Base-by-base conservation (phyloP, 2,888 invertebrate genomes). In the Orthonevra nobilis region DNA sequence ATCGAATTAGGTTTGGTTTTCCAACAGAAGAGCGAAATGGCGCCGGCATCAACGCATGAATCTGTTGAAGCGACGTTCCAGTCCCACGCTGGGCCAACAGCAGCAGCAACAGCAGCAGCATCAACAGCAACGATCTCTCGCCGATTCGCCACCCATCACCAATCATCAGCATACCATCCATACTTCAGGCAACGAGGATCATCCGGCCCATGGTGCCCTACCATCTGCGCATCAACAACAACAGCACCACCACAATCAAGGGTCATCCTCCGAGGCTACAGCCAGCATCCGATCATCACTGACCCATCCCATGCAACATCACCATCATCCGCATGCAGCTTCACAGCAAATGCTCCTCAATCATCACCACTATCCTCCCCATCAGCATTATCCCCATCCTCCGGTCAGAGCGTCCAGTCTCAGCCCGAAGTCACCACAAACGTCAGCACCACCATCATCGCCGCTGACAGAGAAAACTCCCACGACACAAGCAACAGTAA, bases 11-110 rank as follows among this genome's bases (percentile, higher is more conserved):
- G 97, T 97, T 92, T 97, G 97, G 97, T 97, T 97, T 94, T 97
- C 97, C 92, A 97, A 97, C 94, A 96, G 97, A 93, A 94, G 97
- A 91, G 97, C 97, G 90, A 97, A 97, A 92, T 97, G 97, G 97
- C 94, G 97, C 90, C 95, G 97, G 87, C 97, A 97, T 90, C 97
- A 97, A 90, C 94, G 97, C 89, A 96, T 97, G 96, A 96, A 95
- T 90, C 93, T 96, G 87, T 92, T 96, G 90, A 96, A 96, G 90
- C 93, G 95, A 85, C 93, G 91, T 82, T 86, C 87, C 82, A 87
- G 87, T 79, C 88, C 87, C 69, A 84, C 84, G 20, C 77, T 82
- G 64, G 83, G 75, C 68, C 86, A 85, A 38, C 85, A 85, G 38
- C 85, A 83, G 6, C 81, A 81, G 4, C 83, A 89, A 75, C 88